Evolutionary conservation across 2,797 vertebrate genomes (phyloP), one percentile per base, ranked within the genome.

Genomic region (Takifugu ocellatus): DNA sequence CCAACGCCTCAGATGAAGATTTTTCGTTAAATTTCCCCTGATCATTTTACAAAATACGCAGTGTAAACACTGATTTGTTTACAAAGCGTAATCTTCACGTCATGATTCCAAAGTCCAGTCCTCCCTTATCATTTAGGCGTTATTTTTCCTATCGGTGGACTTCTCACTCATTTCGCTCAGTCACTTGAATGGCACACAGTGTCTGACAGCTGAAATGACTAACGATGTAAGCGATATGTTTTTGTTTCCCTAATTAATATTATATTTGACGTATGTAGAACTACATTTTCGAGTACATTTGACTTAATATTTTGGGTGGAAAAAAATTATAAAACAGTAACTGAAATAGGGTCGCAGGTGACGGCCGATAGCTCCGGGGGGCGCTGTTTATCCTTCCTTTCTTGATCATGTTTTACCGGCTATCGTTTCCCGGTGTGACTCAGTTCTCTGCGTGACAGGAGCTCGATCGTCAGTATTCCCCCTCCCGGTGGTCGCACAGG

Each of bases 401-500:
- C 17, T 43, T n/a, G 6, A 25, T 27, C 0, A 27, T 6, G 25
- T 24, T 26, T 9, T 2, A 21, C 29, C 16, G 5, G 26, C 33
- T 43, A 33, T 16, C n/a, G 57, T 52, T 54, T 42, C 1, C 14
- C 3, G 50, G 43, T 25, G 25, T 42, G 51, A 39, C 1, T 21
- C 15, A 5, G 49, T 29, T 45, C 26, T 64, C 29, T 17, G 42
- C 67, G 12, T 66, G 58, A 1, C 64, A 97, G 96, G 93, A 91
- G 70, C 86, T 98, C 27, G 90, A 94, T 74, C 67, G 55, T 8
- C 95, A 97, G 70, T 96, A 92, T 54, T 92, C 90, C 0, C 96
- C 96, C 42, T 96, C 94, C 75, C 83, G 51, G 59, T 98, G 96
- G 96, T 94, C 92, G 0, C 81, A 74, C 63, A 92, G 92, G 61